Evolutionary conservation across 2,888 invertebrate genomes (phyloP), one percentile per base, ranked within the genome.

Genomic region (Melieria omissa): DNA sequence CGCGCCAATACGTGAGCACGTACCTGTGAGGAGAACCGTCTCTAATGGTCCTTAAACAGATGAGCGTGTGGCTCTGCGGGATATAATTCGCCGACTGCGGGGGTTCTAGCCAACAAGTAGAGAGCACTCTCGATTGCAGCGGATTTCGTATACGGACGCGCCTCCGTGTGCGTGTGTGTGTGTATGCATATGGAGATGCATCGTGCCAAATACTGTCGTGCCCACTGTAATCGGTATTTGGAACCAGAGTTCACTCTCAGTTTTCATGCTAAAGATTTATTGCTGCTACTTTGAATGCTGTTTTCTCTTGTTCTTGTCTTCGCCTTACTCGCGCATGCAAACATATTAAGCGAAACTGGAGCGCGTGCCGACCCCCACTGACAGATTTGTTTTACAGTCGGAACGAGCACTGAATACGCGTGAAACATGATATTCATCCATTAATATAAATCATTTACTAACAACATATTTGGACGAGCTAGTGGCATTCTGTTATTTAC

Each of bases 341-440:
- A 4, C 49, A 44, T 49, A 42, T n/a, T 41, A 9, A 60, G 42
- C 58, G 76, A 78, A 81, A 79, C 73, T 78, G 75, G 75, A 83
- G 83, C 86, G 86, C 86, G 86, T 86, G 86, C 86, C 86, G 86
- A 86, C 86, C 86, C 86, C 86, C 84, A 83, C 86, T 86, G 86
- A 84, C 82, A 85, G 81, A 83, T 84, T 85, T 84, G 81, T 81
- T 80, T 80, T 81, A 76, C 73, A 81, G 74, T 78, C 78, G 80
- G 80, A 79, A 79, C 79, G 78, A 74, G 77, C 79, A 75, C 78
- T 76, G 79, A 79, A 77, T 80, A 83, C 80, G 82, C 83, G 82
- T 83, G 81, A 83, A 83, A 83, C 83, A 82, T 84, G 84, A 81
- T 82, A 83, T 83, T 78, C 77, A 75, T 76, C 80, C 81, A 83